phyloP scores from a whole-genome alignment of 2,113 vertebrate species.

The Marcusenius ussheri region DNA sequence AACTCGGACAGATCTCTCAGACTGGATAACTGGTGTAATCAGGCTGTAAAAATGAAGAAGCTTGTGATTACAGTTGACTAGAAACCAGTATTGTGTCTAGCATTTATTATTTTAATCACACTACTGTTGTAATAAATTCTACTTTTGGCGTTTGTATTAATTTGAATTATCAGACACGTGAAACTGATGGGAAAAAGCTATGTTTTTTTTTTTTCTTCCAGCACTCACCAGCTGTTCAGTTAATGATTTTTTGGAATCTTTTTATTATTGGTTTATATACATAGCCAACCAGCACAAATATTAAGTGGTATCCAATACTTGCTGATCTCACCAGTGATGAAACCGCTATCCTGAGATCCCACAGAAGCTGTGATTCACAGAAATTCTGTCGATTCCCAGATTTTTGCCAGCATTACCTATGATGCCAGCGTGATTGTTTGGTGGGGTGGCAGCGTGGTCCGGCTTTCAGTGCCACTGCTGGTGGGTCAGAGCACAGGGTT shows the following conservation, averaged over 20 bases:
- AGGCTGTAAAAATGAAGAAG: neutral
- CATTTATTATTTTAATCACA: neutral
- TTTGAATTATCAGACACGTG: neutral
- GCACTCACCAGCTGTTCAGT: neutral
- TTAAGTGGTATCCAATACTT: neutral
- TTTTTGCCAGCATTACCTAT: neutral
- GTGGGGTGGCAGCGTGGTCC: neutral
- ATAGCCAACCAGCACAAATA: neutral
- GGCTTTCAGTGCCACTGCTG: neutral
- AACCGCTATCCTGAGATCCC: neutral
- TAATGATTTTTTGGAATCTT: conserved; percentile 26
- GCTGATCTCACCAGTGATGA: neutral
- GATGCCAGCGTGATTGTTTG: neutral
- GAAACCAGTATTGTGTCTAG: neutral
- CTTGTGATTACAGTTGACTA: neutral
- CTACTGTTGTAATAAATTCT: neutral
- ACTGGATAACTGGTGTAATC: neutral
- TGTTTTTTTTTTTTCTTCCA: neutral
- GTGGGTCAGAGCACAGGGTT: neutral
- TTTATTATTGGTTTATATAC: neutral
- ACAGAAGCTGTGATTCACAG: neutral
- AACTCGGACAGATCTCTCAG: neutral
- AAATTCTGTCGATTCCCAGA: neutral
- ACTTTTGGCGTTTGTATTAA: neutral
- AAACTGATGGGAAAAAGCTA: neutral